Conservation (phyloP, 2,797 vertebrate genomes). For the Anabacerthia variegaticeps region DNA sequence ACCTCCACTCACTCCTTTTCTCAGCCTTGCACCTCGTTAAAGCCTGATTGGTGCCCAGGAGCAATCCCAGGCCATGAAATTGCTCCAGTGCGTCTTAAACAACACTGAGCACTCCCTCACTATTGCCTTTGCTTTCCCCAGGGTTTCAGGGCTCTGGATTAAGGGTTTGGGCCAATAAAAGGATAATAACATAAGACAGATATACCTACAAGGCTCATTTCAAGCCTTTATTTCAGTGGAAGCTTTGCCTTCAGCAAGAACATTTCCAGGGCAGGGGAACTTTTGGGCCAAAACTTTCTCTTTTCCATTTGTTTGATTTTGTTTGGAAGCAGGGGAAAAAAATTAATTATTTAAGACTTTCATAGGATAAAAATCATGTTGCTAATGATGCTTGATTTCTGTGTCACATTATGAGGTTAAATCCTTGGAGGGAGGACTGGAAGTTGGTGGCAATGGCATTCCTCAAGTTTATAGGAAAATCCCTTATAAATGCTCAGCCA, state of each 20-base stretch:
- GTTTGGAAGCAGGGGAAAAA: not conserved
- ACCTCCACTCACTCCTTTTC: constrained; percentile 6
- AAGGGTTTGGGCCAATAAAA: not conserved
- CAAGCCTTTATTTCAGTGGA: not conserved
- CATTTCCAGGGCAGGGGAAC: not conserved
- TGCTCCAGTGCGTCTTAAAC: not conserved
- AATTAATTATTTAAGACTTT: not conserved
- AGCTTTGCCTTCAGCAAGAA: not conserved
- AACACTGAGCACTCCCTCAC: not conserved
- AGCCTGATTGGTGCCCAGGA: not conserved
- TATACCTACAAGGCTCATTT: not conserved
- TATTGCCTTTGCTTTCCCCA: not conserved
- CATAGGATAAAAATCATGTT: not conserved
- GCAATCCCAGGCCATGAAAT: not conserved
- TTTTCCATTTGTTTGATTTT: not conserved
- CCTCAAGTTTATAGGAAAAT: not conserved
- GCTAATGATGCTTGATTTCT: not conserved
- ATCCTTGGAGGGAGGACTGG: not conserved
- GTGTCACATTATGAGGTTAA: not conserved
- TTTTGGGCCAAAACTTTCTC: not conserved
- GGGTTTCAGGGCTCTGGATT: not conserved
- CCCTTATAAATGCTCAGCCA: not conserved
- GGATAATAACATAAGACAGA: not conserved
- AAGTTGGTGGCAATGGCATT: not conserved
- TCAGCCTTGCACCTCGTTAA: constrained; percentile 29